These are phyloP conservation scores for Neodiprion pinetum DNA, from an alignment of 1,140 invertebrate species.

Conservation along the genomic window DNA sequence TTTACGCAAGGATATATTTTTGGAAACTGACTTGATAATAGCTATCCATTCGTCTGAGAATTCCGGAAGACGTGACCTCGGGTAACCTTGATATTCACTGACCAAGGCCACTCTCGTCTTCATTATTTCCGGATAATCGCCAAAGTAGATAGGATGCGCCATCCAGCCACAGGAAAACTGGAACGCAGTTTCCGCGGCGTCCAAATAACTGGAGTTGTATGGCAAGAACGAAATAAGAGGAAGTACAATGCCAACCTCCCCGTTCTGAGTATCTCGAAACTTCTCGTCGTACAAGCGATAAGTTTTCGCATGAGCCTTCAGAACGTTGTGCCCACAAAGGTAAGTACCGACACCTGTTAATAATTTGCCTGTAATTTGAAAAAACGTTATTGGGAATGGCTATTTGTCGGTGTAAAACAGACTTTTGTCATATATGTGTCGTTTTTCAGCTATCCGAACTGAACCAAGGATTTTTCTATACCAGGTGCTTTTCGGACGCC, in stretches of 20 bases:
- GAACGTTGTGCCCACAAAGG: conserved; percentile 60
- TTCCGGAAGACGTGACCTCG: conserved; percentile 57
- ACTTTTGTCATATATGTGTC: not conserved
- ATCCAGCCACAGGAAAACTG: not conserved
- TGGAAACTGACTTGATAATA: not conserved
- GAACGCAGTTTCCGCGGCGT: not conserved
- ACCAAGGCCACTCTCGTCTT: conserved; percentile 58
- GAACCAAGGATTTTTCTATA: not conserved
- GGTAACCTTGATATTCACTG: conserved; percentile 58
- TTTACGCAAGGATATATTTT: not conserved
- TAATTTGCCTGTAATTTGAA: conserved; percentile 47
- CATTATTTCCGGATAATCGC: conserved; percentile 48
- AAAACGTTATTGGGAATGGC: too few species aligned
- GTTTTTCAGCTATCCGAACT: not conserved
- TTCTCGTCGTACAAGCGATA: not conserved
- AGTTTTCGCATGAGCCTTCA: conserved; percentile 65
- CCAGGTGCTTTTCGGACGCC: not conserved
- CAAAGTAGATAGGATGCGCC: not conserved
- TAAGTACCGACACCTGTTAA: conserved; percentile 59
- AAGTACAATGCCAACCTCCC: not conserved
- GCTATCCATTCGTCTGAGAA: conserved; percentile 56
- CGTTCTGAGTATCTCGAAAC: not conserved
- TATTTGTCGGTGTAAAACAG: not conserved
- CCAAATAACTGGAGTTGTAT: not conserved
- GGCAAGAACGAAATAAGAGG: not conserved